Percentiles rank a stretch among this genome's conserved stretches.
phyloP scores from a whole-genome alignment of 2,888 invertebrate species.

The Blastobasis adustella region DNA sequence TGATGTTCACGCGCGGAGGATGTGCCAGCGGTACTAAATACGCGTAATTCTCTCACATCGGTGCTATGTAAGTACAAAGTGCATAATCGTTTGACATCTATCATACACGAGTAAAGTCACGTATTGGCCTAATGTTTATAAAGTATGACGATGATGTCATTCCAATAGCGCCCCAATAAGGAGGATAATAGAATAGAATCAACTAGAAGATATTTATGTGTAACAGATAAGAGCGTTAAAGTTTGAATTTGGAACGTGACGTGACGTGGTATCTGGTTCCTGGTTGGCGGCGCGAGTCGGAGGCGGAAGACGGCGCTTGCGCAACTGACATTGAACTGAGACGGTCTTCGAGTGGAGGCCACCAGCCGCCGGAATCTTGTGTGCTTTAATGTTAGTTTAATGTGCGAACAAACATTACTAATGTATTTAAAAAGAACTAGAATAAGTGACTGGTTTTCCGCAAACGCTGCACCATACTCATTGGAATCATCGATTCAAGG shows the following conservation, averaged over 20 bases:
- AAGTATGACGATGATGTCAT: neutral
- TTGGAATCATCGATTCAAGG: conserved; percentile 24
- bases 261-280: conserved; percentile 30
- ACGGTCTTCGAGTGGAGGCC: conserved; percentile 60
- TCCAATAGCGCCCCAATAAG: neutral
- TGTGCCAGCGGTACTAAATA: neutral
- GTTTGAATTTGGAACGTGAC: conserved; percentile 38
- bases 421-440: conserved; percentile 12
- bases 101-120: neutral
- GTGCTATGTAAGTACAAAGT: neutral
- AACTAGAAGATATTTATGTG: neutral
- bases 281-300: conserved; percentile 46
- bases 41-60: conserved; percentile 4
- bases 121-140: neutral
- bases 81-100: neutral
- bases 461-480: conserved; percentile 6
- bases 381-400: conserved; percentile 46
- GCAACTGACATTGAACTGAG: conserved; percentile 71
- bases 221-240: conserved; percentile 29
- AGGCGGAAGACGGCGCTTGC: conserved; percentile 70
- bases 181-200: neutral
- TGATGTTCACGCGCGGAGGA: conserved; percentile 4
- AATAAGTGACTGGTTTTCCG: conserved; percentile 26
- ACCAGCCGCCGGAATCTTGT: conserved; percentile 49
- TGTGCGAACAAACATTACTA: conserved; percentile 22